Evolutionary conservation across 1,140 invertebrate species (phyloP).

Genomic region (Tetragonula clypearis): DNA sequence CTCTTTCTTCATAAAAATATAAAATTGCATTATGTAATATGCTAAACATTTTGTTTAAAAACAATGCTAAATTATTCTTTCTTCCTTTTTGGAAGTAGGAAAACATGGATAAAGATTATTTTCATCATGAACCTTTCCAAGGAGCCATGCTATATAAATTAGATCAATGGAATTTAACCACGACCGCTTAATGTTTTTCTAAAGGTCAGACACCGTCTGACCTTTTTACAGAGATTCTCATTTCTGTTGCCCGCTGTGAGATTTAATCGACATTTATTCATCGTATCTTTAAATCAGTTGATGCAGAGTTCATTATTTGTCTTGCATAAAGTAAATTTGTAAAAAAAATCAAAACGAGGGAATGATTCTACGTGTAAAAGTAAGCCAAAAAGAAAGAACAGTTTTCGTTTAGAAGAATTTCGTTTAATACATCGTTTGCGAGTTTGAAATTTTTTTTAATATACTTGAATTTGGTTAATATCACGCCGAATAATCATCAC

Average conservation of each 20-base stretch:
- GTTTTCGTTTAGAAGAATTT: too few species aligned
- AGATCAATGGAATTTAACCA: background rate
- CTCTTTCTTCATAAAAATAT: too few species aligned
- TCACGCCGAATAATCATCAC: too few species aligned
- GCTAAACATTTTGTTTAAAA: background rate
- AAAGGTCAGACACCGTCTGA: slow-evolving; percentile 12
- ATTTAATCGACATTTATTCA: background rate
- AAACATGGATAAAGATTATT: background rate
- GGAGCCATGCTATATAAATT: background rate
- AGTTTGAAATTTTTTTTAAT: too few species aligned
- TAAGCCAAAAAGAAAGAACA: too few species aligned
- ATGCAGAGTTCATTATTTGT: background rate
- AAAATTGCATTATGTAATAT: background rate
- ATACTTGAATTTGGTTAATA: too few species aligned
- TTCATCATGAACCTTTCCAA: background rate
- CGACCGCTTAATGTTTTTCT: background rate
- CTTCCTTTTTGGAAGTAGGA: fast-evolving
- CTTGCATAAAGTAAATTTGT: background rate
- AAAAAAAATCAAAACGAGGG: too few species aligned
- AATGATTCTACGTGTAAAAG: too few species aligned
- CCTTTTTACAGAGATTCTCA: background rate
- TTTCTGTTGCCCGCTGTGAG: background rate
- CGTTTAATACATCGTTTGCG: too few species aligned
- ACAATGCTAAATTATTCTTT: background rate
- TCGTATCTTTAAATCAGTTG: background rate